These are phyloP conservation scores for Drosophila equinoxialis DNA, from an alignment of 1,140 invertebrate genomes.

Conservation along the genomic window DNA sequence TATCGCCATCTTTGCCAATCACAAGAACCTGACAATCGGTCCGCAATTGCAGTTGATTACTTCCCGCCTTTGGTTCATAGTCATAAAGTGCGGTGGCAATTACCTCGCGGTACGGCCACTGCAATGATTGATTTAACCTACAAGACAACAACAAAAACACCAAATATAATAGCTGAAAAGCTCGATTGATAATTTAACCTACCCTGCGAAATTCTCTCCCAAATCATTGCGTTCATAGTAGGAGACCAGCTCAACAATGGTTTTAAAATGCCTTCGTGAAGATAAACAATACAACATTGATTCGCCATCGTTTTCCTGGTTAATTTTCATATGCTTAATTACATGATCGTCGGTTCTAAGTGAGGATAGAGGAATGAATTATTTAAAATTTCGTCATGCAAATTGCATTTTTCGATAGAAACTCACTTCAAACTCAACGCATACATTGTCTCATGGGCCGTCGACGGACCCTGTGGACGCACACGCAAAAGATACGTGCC, in stretches of 20 bases:
- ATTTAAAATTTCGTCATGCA: no score
- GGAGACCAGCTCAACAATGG: conserved; percentile 93
- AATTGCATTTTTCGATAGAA: neutral
- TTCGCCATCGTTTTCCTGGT: conserved; percentile 85
- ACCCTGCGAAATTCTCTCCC: conserved; percentile 95
- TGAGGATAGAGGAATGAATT: no score
- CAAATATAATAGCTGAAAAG: no score
- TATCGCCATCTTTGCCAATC: conserved; percentile 89
- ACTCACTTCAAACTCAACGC: conserved; percentile 95
- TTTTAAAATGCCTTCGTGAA: conserved; percentile 94
- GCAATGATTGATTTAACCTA: conserved; percentile 88
- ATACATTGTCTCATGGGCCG: conserved; percentile 88
- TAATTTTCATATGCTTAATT: conserved; percentile 95
- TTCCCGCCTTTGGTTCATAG: conserved; percentile 87
- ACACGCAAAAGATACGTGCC: conserved; percentile 95
- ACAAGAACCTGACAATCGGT: conserved; percentile 91
- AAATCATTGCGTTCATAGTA: conserved; percentile 95
- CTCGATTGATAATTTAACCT: conserved; percentile 25
- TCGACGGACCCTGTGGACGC: conserved; percentile 86
- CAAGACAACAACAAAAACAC: neutral
- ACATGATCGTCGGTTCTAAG: conserved; percentile 79
- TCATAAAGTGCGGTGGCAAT: conserved; percentile 90
- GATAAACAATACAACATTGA: conserved; percentile 91
- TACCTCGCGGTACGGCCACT: conserved; percentile 90
- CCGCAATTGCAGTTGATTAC: conserved; percentile 90